These are phyloP conservation scores for Thaumatotibia leucotreta DNA, from an alignment of 1,140 invertebrate species.

Conservation along the genomic window DNA sequence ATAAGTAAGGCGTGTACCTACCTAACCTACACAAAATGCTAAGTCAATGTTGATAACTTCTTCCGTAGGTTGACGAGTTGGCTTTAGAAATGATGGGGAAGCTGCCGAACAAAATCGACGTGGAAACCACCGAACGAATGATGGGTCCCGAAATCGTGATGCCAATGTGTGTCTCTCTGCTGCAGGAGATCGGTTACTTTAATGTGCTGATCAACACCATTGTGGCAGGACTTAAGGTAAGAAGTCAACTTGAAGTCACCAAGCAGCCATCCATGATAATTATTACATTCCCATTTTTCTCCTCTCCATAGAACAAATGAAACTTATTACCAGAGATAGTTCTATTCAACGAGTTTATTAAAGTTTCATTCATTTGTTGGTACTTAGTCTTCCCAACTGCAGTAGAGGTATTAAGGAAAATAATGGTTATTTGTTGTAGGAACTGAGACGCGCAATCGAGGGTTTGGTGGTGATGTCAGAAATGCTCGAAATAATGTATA, in stretches of 20 bases:
- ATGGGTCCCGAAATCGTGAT: constrained; percentile 82
- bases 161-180: constrained; percentile 87
- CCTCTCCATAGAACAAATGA: no score
- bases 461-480: constrained; percentile 91
- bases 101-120: constrained; percentile 84
- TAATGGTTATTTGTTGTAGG: constrained; percentile 60
- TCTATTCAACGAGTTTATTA: no score
- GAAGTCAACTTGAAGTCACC: constrained; percentile 32
- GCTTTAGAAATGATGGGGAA: constrained; percentile 84
- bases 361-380: no score
- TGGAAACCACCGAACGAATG: constrained; percentile 83
- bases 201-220: constrained; percentile 67
- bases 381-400: no score
- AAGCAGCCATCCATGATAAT: no score
- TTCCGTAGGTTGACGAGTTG: constrained; percentile 80
- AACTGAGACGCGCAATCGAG: constrained; percentile 86
- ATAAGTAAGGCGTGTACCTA: no score
- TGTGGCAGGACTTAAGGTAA: constrained; percentile 56
- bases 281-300: no score
- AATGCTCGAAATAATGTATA: constrained; percentile 88
- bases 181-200: constrained; percentile 85
- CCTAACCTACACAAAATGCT: no score
- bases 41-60: no score
- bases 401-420: no score
- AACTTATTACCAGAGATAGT: no score